Base-by-base conservation (phyloP, 1,140 invertebrate species). In the Cecropterus lyciades region DNA sequence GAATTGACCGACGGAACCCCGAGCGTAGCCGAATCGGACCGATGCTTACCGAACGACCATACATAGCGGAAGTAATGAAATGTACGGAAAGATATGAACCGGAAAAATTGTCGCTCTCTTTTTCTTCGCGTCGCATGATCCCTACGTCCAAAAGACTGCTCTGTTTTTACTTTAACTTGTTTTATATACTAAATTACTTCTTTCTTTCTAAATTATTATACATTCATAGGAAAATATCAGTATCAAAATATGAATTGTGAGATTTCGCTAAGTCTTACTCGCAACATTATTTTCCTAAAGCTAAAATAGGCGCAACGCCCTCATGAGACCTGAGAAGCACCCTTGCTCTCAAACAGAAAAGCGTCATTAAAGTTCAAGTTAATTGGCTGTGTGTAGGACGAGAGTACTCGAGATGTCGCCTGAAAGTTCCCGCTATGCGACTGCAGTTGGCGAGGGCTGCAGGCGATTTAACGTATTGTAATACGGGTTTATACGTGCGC, bases 51-150 rank as follows among this genome's bases (percentile, higher is more conserved):
- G 79, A 85, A 52, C 74, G 77, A 85, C 77, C 85, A 87, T 84
- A 88, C 81, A 86, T 85, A 85, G 82, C 87, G 89, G 87, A 89
- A 89, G 86, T 87, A 91, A 91, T 89, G 87, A 89, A 91, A 89
- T 89, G 87, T 91, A 89, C 79, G 83, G 79, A 89, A 86, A 82
- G 82, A 89, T 89, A 89, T 87, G 85, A 89, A 87, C 84, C 86
- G 85, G 84, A 91, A 89, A 87, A 91, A 87, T 84, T 84, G 85
- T 82, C 87, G 85, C 79, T 82, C 75, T 87, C 83, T 85, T 85
- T 86, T 87, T 85, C 83, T 83, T 84, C 76, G 75, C 77, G 70
- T 82, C 80, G 76, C 76, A 70, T 82, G 79, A 79, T 78, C 75
- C 73, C 70, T 60, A 66, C 76, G 70, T 73, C 16, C 70, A 87